Base-by-base conservation (phyloP, 2,888 invertebrate species). In the Dasysyrphus tricinctus region DNA sequence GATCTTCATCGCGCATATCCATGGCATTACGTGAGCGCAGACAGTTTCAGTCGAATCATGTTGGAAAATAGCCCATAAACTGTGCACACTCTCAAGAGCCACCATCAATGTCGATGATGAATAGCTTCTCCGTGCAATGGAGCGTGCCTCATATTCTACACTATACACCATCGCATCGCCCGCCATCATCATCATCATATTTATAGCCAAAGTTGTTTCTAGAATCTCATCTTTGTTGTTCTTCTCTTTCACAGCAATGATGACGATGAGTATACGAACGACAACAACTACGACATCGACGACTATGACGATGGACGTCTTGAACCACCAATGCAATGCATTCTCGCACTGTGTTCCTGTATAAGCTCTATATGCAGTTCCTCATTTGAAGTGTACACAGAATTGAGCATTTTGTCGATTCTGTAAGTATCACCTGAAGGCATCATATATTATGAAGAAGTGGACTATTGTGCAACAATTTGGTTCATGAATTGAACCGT, bases 401-500 rank as follows among this genome's bases (percentile, higher is more conserved):
- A 82, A 86, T 82, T 79, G 82, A 78, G 79, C 78, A 78, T 81
- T 86, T 79, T 86, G 82, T 82, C 70, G 82, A 69, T 32, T 79
- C 65, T 74, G 82, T 79, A 82, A 86, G 82, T 82, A 86, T 86
- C 82, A 86, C 86, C 82, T 75, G 72, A 47, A 75, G 86, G 82
- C 78, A 78, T 67, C 47, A 49, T 65, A 47, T 49, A 73, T 81
- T 39, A 51, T 59, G 70, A 78, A 86, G 78, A 81, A 86, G 86
- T 82, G 82, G 86, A 74, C 82, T 82, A 75, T 86, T 86, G 82
- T 78, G 65, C 78, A 82, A 86, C 75, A 82, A 86, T 78, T 82
- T 81, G 75, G 86, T 59, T 65, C 86, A 72, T 72, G 82, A 78
- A 79, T 81, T 86, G 86, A 86, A 86, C 86, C 82, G 86, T 86